Percentiles rank a stretch among this genome's conserved stretches.
These are phyloP conservation scores for Oncorhynchus tshawytscha DNA, from an alignment of 2,113 vertebrate genomes.

Conservation along the genomic window DNA sequence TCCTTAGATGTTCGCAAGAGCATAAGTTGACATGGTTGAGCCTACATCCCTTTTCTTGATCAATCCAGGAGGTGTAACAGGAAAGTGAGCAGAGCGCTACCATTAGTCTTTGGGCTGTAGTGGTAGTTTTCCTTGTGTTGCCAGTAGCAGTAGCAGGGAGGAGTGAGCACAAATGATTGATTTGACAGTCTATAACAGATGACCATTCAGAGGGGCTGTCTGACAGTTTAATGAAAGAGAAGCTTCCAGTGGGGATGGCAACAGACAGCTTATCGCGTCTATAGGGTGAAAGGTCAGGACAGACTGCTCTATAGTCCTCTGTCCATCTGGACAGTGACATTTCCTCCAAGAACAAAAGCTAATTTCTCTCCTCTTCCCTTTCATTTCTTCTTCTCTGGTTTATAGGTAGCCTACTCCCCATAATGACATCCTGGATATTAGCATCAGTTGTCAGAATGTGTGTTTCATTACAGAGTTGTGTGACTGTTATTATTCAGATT, in stretches of 20 bases:
- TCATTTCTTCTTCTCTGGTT: background rate
- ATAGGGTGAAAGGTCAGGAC: background rate
- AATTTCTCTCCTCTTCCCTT: background rate
- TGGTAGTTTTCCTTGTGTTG: background rate
- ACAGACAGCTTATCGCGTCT: constrained; percentile 5
- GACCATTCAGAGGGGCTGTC: constrained; percentile 12
- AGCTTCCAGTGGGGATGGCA: constrained; percentile 18
- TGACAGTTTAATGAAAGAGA: constrained; percentile 32
- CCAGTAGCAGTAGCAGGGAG: background rate
- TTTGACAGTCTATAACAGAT: constrained; percentile 28
- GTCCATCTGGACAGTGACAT: background rate
- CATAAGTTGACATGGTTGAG: no score
- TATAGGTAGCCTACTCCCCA: background rate
- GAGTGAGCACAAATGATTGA: constrained; percentile 34
- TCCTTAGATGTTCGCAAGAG: no score
- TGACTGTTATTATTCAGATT: background rate
- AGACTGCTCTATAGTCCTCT: background rate
- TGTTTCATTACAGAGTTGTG: background rate
- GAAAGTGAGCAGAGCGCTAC: background rate
- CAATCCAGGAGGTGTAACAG: background rate
- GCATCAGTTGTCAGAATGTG: background rate
- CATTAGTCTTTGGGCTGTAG: background rate
- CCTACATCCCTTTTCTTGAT: background rate
- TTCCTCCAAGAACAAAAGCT: background rate
- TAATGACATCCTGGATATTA: background rate